A percentile compares a stretch with the other conserved stretches of the same genome.
These are phyloP conservation scores for Sitta carolinensis DNA, from an alignment of 2,797 vertebrate genomes.

Conservation along the genomic window DNA sequence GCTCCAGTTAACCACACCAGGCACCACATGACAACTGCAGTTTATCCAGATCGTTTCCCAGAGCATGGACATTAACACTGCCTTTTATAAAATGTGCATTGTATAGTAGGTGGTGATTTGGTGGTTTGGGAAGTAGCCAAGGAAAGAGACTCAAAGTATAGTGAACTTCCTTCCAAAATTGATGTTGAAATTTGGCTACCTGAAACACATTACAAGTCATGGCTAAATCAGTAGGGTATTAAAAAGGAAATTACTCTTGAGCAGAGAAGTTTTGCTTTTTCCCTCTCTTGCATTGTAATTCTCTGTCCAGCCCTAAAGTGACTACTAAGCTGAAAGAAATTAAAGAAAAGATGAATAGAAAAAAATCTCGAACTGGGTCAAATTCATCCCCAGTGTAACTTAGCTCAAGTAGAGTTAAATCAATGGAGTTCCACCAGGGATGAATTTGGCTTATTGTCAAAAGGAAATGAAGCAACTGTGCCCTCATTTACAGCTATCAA, in stretches of 20 bases:
- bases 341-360: constrained; percentile 66
- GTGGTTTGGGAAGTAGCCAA: constrained; percentile 59
- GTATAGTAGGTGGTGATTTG: constrained; percentile 56
- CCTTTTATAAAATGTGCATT: constrained; percentile 28
- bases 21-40: background rate
- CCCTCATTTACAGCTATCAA: constrained; percentile 69
- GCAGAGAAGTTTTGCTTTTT: constrained; percentile 49
- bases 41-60: background rate
- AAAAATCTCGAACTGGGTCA: constrained; percentile 45
- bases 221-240: constrained; percentile 64
- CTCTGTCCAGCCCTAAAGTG: constrained; percentile 55
- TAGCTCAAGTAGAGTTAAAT: constrained; percentile 65
- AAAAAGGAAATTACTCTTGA: constrained; percentile 67
- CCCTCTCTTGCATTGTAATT: constrained; percentile 51
- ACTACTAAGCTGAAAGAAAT: constrained; percentile 68
- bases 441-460: constrained; percentile 68
- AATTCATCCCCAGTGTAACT: constrained; percentile 63
- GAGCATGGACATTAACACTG: background rate
- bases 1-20: background rate
- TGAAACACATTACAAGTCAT: constrained; percentile 62
- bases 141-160: constrained; percentile 7
- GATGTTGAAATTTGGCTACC: constrained; percentile 69
- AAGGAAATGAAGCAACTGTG: constrained; percentile 71
- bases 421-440: constrained; percentile 64
- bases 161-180: constrained; percentile 59